These are phyloP conservation scores for Noctua pronuba DNA, from an alignment of 2,888 invertebrate genomes.

Conservation along the genomic window DNA sequence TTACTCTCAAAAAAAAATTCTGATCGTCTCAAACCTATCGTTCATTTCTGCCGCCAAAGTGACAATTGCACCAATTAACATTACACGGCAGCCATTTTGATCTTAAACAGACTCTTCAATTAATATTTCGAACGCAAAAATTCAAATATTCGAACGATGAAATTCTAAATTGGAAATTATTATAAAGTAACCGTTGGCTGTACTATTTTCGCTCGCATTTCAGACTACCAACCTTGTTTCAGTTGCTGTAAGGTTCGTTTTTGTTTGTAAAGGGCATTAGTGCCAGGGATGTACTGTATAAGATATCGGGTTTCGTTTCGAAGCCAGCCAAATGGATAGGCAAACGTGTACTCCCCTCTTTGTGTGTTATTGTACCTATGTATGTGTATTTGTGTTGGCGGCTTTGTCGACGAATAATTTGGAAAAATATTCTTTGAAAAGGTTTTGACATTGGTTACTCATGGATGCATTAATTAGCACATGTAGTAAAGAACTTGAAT, in stretches of 20 bases:
- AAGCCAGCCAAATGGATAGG: constrained; percentile 85
- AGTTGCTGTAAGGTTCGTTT: constrained; percentile 23
- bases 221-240: constrained; percentile 30
- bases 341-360: constrained; percentile 76
- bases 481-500: background rate
- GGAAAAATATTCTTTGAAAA: constrained; percentile 37
- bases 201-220: constrained; percentile 37
- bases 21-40: background rate
- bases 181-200: constrained; percentile 64
- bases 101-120: constrained; percentile 34
- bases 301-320: constrained; percentile 78
- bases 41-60: constrained; percentile 25
- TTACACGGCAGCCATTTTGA: constrained; percentile 33
- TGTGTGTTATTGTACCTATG: constrained; percentile 65
- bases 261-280: constrained; percentile 30
- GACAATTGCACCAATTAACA: constrained; percentile 27
- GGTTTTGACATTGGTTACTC: background rate
- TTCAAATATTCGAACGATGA: constrained; percentile 62
- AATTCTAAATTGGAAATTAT: constrained; percentile 69
- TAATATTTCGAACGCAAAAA: constrained; percentile 58
- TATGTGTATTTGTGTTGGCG: constrained; percentile 49
- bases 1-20: constrained; percentile 1
- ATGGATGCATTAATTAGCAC: background rate
- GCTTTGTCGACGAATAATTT: constrained; percentile 53
- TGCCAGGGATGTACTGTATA: constrained; percentile 70